A percentile compares a stretch with the other conserved stretches of the same genome.
phyloP scores from a whole-genome alignment of 2,888 invertebrate genomes.

The Poecilobothrus nobilitatus region DNA sequence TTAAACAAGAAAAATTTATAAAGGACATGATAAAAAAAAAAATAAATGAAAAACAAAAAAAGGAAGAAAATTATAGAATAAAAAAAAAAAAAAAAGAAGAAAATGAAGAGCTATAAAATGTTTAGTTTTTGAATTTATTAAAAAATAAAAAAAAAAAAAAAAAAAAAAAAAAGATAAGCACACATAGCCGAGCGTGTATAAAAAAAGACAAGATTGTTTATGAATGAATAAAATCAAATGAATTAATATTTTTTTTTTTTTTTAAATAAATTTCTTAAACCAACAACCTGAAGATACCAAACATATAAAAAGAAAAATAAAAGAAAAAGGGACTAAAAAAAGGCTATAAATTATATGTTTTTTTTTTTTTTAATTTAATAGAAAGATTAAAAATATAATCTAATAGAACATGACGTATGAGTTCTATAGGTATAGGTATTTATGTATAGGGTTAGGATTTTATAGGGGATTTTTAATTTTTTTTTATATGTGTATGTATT shows the following conservation, averaged over 20 bases:
- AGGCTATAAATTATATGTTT: too few species aligned
- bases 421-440: too few species aligned
- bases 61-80: neutral
- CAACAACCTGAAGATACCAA: neutral
- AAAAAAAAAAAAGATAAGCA: neutral
- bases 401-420: too few species aligned
- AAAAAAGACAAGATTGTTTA: neutral
- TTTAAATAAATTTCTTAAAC: neutral
- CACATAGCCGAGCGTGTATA: neutral
- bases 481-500: too few species aligned
- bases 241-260: neutral
- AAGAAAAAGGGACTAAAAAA: neutral
- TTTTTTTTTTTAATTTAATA: too few species aligned
- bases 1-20: too few species aligned
- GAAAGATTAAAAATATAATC: neutral
- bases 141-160: neutral
- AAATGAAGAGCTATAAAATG: neutral
- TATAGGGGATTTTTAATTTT: too few species aligned
- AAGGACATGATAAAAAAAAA: neutral
- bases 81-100: neutral
- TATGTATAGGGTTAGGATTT: too few species aligned
- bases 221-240: neutral
- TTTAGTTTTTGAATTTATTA: conserved; percentile 3
- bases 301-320: neutral
- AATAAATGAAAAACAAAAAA: neutral